phyloP scores from a whole-genome alignment of 1,140 invertebrate species.

The Aphelinus certus region DNA sequence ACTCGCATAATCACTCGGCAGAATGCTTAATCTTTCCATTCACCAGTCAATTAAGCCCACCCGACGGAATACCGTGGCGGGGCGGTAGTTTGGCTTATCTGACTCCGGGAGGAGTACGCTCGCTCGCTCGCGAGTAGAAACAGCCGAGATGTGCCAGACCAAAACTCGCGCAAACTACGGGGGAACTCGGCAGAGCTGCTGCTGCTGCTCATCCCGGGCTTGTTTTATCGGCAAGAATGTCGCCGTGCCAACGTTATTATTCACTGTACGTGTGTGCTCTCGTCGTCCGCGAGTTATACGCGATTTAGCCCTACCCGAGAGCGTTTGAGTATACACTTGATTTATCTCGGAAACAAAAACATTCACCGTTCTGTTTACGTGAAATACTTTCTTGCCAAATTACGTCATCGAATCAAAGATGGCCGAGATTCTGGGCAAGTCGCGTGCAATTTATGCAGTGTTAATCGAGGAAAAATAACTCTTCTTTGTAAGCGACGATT shows the following conservation, averaged over 20 bases:
- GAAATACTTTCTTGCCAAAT: too few species aligned
- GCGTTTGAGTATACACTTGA: too few species aligned
- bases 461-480: too few species aligned
- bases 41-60: not conserved
- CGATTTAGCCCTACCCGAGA: too few species aligned
- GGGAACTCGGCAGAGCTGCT: not conserved
- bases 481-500: too few species aligned
- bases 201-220: not conserved
- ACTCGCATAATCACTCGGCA: not conserved
- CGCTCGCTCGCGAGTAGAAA: slow-evolving; percentile 7
- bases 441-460: too few species aligned
- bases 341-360: too few species aligned
- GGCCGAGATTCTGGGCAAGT: too few species aligned
- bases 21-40: slow-evolving; percentile 4
- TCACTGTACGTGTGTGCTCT: not conserved
- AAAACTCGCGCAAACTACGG: not conserved
- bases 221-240: slow-evolving; percentile 29
- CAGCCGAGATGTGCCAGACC: slow-evolving; percentile 15
- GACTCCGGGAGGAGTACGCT: not conserved
- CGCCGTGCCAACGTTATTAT: slow-evolving; percentile 14
- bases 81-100: not conserved
- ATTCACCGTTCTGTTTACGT: too few species aligned
- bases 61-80: not conserved
- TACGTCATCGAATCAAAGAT: too few species aligned
- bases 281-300: too few species aligned